Evolutionary conservation across 1,140 invertebrate species (phyloP).

Genomic region (Wasmannia auropunctata): DNA sequence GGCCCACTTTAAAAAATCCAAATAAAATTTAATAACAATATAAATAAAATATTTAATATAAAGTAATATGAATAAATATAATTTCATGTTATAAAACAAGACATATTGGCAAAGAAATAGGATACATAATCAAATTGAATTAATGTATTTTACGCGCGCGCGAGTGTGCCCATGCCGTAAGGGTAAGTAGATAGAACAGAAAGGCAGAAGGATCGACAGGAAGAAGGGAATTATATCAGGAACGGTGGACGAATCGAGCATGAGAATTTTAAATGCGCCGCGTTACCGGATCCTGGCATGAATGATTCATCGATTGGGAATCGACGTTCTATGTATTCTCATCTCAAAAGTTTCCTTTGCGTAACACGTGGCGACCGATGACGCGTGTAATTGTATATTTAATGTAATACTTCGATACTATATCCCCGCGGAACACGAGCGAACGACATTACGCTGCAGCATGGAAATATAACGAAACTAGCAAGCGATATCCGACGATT

Average conservation of each 20-base stretch:
- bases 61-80: no score
- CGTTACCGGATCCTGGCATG: conserved; percentile 36
- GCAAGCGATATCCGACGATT: neutral
- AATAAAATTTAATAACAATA: no score
- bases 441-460: neutral
- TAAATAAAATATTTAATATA: no score
- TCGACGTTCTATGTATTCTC: conserved; percentile 27
- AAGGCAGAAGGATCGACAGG: conserved; percentile 37
- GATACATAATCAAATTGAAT: no score
- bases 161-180: neutral
- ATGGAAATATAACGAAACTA: neutral
- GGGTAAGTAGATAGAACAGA: conserved; percentile 41
- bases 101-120: no score
- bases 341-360: neutral
- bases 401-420: conserved; percentile 36
- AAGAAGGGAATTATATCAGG: conserved; percentile 64
- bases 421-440: neutral
- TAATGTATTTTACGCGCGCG: no score
- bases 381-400: conserved; percentile 38
- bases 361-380: conserved; percentile 33
- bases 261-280: conserved; percentile 46
- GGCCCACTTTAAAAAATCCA: no score
- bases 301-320: conserved; percentile 54
- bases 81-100: no score
- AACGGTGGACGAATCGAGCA: conserved; percentile 30